Evolutionary conservation across 2,797 vertebrate genomes (phyloP).

Genomic region (Emydoidea blandingii): DNA sequence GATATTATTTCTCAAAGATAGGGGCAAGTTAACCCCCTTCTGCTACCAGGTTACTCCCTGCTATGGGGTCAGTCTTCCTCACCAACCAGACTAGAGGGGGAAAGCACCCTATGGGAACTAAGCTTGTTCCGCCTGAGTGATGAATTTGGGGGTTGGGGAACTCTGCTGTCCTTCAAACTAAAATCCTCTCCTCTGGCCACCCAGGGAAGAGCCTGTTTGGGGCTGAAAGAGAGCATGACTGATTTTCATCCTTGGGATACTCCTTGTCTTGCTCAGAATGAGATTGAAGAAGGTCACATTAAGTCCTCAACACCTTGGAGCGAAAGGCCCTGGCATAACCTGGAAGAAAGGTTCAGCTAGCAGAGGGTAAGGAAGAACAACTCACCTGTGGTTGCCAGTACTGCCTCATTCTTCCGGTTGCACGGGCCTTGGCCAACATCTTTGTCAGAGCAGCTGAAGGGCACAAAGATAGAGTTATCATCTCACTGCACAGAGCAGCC

Average conservation of each 20-base stretch:
- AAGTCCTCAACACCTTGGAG: neutral
- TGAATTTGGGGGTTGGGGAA: neutral
- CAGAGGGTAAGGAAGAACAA: neutral
- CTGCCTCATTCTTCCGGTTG: constrained; percentile 80
- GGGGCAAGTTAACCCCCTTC: neutral
- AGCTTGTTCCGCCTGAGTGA: neutral
- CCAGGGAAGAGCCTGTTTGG: neutral
- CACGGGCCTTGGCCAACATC: constrained; percentile 85
- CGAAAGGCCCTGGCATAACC: neutral
- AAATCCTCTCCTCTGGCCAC: neutral
- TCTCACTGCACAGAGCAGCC: neutral
- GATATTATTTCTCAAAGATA: neutral
- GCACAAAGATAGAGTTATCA: constrained; percentile 40
- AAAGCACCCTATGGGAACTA: neutral
- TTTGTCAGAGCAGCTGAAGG: constrained; percentile 91
- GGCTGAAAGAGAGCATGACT: neutral
- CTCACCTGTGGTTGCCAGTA: constrained; percentile 91
- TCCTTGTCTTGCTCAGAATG: neutral
- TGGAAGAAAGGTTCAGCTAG: neutral
- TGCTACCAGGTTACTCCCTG: neutral
- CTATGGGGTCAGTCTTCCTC: neutral
- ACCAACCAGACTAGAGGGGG: neutral
- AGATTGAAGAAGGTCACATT: neutral
- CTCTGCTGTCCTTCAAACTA: neutral
- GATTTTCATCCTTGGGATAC: neutral